phyloP scores from a whole-genome alignment of 2,113 vertebrate species.

The Cyanoliseus patagonus region DNA sequence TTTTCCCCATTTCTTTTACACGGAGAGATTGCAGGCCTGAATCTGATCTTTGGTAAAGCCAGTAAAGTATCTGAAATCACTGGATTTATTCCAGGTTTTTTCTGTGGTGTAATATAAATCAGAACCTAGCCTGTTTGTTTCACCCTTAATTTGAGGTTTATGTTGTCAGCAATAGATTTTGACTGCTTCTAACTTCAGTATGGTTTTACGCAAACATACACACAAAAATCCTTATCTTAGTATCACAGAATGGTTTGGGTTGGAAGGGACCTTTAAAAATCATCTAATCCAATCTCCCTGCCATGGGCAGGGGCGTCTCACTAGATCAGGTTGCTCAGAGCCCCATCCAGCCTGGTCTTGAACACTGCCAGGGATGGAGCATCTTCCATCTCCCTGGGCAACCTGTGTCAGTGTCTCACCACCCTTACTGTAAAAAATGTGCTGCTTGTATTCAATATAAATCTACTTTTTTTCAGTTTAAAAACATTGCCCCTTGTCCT shows the following conservation, averaged over 20 bases:
- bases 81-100: conserved; percentile 37
- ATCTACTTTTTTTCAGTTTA: background rate
- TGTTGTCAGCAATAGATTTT: background rate
- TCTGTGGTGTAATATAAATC: background rate
- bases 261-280: background rate
- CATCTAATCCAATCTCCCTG: background rate
- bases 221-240: background rate
- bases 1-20: conserved; percentile 35
- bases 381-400: background rate
- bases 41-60: conserved; percentile 43
- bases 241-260: background rate
- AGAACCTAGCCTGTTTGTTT: background rate
- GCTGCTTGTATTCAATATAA: background rate
- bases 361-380: background rate
- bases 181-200: background rate
- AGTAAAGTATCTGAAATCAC: conserved; percentile 25
- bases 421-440: background rate
- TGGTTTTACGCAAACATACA: background rate
- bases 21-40: background rate
- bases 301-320: background rate
- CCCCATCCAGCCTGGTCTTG: background rate
- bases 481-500: background rate
- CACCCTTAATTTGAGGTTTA: background rate
- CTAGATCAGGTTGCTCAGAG: background rate
- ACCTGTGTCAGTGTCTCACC: background rate